These are phyloP conservation scores for Sycophila sp. DNA, from an alignment of 1,140 invertebrate genomes.

Conservation along the genomic window DNA sequence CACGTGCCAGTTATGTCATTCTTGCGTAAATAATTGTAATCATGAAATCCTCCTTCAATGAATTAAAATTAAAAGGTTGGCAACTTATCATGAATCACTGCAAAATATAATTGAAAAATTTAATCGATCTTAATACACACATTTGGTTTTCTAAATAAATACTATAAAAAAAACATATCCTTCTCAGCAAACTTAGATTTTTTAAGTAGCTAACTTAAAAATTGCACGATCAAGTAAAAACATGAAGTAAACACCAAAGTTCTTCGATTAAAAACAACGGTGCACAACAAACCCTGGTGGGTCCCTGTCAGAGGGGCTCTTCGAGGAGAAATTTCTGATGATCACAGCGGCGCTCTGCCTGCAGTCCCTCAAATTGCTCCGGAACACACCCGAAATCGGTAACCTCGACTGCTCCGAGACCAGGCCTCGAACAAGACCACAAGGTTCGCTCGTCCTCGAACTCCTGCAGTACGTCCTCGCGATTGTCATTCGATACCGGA, in stretches of 20 bases:
- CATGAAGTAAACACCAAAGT: neutral
- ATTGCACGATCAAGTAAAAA: neutral
- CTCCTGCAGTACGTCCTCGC: constrained; percentile 41
- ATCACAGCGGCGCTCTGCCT: constrained; percentile 30
- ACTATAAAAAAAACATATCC: neutral
- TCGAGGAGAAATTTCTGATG: constrained; percentile 48
- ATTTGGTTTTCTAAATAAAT: too few relatives aligned
- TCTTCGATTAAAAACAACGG: neutral
- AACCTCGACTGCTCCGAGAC: neutral
- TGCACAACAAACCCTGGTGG: constrained; percentile 48
- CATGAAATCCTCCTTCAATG: too few relatives aligned
- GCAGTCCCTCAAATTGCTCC: constrained; percentile 15
- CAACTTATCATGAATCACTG: too few relatives aligned
- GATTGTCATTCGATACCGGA: constrained; percentile 41
- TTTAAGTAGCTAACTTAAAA: neutral
- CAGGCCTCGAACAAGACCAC: neutral
- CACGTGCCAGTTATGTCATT: neutral
- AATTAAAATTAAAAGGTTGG: too few relatives aligned
- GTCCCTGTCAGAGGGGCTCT: constrained; percentile 45
- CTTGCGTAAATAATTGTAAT: neutral
- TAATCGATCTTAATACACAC: too few relatives aligned
- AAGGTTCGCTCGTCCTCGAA: neutral
- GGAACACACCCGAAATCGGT: constrained; percentile 14
- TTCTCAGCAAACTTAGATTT: neutral
- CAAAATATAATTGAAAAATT: too few relatives aligned